Evolutionary conservation across 23 tunicate genomes (phyloP), one percentile per base, ranked within the genome.

Genomic region (Aplidium turbinatum): DNA sequence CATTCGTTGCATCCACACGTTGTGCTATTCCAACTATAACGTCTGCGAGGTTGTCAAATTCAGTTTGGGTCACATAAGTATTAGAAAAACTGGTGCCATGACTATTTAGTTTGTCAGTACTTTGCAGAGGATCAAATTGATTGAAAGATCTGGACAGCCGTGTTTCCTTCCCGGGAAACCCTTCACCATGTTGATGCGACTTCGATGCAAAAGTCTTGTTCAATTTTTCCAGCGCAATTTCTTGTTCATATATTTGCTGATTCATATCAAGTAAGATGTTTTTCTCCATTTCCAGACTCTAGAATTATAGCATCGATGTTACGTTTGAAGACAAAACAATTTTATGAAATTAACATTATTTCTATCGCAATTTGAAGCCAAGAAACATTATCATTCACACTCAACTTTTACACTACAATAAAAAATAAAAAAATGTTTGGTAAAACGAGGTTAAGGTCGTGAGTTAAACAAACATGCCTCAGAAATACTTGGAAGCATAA

Each of bases 201-300:
- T 27, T 23, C 29, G 33, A n/a, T 22, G 24, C 1, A 31, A 78
- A 21, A 6, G 73, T 81, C 20, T 26, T 50, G 35, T 81, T 81
- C 73, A 81, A 29, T 3, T 26, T 36, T 22, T 36, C 47, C 24
- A 81, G 26, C 4, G 72, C 53, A 24, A 61, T 18, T 27, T 71
- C 65, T n/a, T 72, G 63, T 18, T 47, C 26, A 42, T 66, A 81
- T 24, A 72, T 47, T 72, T 81, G 78, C 39, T 70, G 26, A 50
- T 51, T 61, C 3, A 81, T 38, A 61, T 81, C 87, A 6, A 81
- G 24, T 3, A 81, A 27, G 21, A 81, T 81, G 23, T 81, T 73
- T 25, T 75, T 47, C 9, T 58, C 63, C 1, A 58, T 75, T 35
- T 75, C 39, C 19, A 75, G n/a, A 39, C 75, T 68, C 75, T 68